Conservation (phyloP, 2,113 vertebrate genomes). For the Chaetops frenatus region DNA sequence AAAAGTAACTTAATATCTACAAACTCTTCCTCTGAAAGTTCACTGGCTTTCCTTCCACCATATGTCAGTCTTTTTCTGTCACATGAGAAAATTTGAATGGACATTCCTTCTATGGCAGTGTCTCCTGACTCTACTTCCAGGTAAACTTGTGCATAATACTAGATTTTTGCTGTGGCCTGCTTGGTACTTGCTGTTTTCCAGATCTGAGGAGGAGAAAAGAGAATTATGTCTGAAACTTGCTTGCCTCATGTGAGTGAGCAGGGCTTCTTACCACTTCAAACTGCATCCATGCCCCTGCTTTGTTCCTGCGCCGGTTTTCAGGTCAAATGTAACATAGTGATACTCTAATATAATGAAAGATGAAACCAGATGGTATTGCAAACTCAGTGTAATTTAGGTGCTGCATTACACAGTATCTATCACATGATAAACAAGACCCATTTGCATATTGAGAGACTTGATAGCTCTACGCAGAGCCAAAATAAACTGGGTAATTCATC, state of each 20-base stretch:
- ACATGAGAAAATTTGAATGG: not conserved
- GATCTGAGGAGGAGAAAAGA: not conserved
- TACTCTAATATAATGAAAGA: not conserved
- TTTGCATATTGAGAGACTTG: not conserved
- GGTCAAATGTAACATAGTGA: not conserved
- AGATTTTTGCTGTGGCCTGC: not conserved
- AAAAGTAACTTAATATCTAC: not conserved
- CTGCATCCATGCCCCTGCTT: not conserved
- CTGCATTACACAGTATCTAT: not conserved
- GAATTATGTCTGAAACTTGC: not conserved
- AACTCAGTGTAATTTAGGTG: constrained; percentile 19
- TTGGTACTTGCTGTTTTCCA: not conserved
- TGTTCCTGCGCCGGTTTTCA: not conserved
- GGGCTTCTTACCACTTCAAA: not conserved
- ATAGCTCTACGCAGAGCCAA: not conserved
- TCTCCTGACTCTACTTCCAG: not conserved
- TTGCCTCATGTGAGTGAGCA: not conserved
- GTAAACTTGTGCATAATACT: not conserved
- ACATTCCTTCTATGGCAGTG: not conserved
- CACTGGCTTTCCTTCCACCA: not conserved
- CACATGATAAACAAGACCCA: constrained; percentile 11
- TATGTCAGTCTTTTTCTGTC: not conserved
- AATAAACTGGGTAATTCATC: not conserved
- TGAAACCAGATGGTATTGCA: constrained; percentile 30
- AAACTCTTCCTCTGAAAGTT: not conserved